These are phyloP conservation scores for Corythornis vintsioides DNA, from an alignment of 2,113 vertebrate genomes.

Conservation along the genomic window DNA sequence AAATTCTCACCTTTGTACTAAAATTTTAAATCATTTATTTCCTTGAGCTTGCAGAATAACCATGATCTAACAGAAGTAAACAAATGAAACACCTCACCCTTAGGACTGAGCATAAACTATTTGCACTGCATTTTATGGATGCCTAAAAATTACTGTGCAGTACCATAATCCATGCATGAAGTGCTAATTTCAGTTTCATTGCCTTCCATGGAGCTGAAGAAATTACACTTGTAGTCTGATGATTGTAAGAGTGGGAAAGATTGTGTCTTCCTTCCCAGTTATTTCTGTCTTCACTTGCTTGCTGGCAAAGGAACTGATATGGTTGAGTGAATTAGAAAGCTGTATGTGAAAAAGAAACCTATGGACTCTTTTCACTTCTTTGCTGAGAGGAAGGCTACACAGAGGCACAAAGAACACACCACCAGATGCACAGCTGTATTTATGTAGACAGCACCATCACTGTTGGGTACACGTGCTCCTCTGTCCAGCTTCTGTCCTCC, in stretches of 20 bases:
- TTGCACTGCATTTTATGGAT: constrained; percentile 26
- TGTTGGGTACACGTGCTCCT: neutral
- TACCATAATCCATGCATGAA: constrained; percentile 10
- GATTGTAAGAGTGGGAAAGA: neutral
- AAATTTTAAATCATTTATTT: neutral
- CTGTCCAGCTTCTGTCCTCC: neutral
- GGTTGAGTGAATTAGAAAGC: neutral
- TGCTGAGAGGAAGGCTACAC: neutral
- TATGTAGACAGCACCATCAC: neutral
- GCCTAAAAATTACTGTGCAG: neutral
- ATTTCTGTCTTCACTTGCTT: neutral
- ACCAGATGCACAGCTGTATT: neutral
- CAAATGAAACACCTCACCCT: neutral
- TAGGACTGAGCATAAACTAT: neutral
- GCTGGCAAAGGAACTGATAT: neutral
- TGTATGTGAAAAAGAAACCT: neutral
- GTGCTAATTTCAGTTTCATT: constrained; percentile 27
- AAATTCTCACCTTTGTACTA: neutral
- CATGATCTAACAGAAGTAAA: neutral
- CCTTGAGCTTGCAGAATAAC: neutral
- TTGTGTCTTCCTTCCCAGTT: neutral
- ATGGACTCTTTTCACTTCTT: neutral
- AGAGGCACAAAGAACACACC: neutral
- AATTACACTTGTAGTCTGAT: neutral
- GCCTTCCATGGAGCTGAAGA: constrained; percentile 13